Conservation (phyloP, 2,113 vertebrate species). For the Scatophagus argus region DNA sequence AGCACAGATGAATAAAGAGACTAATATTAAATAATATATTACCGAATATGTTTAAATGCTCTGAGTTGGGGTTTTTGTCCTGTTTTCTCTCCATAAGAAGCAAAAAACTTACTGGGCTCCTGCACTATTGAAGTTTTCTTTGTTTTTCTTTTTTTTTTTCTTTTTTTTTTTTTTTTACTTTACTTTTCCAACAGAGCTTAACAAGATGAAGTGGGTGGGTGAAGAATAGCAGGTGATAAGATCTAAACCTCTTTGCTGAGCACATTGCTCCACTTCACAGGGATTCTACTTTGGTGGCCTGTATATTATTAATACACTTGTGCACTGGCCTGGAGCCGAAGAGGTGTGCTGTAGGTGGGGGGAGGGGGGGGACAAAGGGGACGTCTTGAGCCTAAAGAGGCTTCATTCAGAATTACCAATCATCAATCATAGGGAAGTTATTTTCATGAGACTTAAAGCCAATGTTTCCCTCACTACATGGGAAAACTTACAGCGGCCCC, state of each 20-base stretch:
- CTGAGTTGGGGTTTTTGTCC: no score
- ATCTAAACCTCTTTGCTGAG: slow-evolving; percentile 10
- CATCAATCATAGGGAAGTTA: slow-evolving; percentile 71
- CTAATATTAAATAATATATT: not conserved
- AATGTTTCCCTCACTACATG: slow-evolving; percentile 59
- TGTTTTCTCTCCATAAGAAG: not conserved
- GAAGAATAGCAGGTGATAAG: slow-evolving; percentile 43
- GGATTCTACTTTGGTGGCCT: slow-evolving; percentile 44
- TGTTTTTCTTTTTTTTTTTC: no score
- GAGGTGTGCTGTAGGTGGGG: slow-evolving; percentile 41
- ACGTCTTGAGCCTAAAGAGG: slow-evolving; percentile 45
- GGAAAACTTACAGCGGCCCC: slow-evolving; percentile 43
- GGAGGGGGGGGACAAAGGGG: slow-evolving; percentile 34
- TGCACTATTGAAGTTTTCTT: no score
- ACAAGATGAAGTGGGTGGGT: not conserved
- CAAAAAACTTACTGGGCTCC: no score
- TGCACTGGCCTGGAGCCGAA: slow-evolving; percentile 15
- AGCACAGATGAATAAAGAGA: slow-evolving; percentile 5
- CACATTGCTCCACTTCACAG: slow-evolving; percentile 26
- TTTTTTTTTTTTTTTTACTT: not conserved
- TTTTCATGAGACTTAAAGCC: slow-evolving; percentile 68
- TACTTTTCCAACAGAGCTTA: slow-evolving; percentile 18
- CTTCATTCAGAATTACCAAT: slow-evolving; percentile 62
- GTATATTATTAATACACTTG: slow-evolving; percentile 61
- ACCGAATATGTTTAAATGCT: no score